Conservation (phyloP, 2,888 invertebrate species). For the Desoria tigrina region DNA sequence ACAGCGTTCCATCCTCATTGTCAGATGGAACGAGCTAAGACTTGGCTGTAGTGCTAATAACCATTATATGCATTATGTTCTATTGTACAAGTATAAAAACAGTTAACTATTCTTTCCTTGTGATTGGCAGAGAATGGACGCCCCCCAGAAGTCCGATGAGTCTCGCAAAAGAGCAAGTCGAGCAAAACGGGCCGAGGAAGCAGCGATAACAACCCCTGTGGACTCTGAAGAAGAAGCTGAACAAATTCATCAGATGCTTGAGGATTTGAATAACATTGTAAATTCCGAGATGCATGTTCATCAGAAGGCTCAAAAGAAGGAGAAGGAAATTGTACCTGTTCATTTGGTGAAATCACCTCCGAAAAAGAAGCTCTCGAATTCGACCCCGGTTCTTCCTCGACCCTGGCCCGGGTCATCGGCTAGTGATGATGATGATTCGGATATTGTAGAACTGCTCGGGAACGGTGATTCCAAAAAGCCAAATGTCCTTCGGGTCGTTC, state of each 20-base stretch:
- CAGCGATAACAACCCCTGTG: slow-evolving; percentile 45
- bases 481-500: slow-evolving; percentile 47
- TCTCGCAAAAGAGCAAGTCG: slow-evolving; percentile 26
- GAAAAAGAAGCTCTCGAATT: slow-evolving; percentile 29
- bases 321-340: slow-evolving; percentile 49
- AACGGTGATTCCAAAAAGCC: slow-evolving; percentile 21
- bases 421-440: slow-evolving; percentile 47
- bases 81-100: not conserved
- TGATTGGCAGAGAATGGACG: slow-evolving; percentile 42
- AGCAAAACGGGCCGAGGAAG: slow-evolving; percentile 36
- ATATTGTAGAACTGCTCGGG: slow-evolving; percentile 37
- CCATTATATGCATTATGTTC: not conserved
- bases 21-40: not conserved
- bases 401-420: slow-evolving; percentile 47
- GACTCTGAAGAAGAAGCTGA: slow-evolving; percentile 53
- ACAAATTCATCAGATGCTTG: slow-evolving; percentile 52
- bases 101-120: slow-evolving; percentile 1
- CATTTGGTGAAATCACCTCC: slow-evolving; percentile 48
- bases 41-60: too few species aligned
- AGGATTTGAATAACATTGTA: slow-evolving; percentile 52
- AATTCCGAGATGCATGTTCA: slow-evolving; percentile 50
- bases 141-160: slow-evolving; percentile 37
- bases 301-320: slow-evolving; percentile 22
- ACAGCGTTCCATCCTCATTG: slow-evolving; percentile 1
- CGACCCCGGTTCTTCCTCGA: slow-evolving; percentile 18